Evolutionary conservation across 1,140 invertebrate genomes (phyloP), one percentile per base, ranked within the genome.

Genomic region (Trichogramma pretiosum): DNA sequence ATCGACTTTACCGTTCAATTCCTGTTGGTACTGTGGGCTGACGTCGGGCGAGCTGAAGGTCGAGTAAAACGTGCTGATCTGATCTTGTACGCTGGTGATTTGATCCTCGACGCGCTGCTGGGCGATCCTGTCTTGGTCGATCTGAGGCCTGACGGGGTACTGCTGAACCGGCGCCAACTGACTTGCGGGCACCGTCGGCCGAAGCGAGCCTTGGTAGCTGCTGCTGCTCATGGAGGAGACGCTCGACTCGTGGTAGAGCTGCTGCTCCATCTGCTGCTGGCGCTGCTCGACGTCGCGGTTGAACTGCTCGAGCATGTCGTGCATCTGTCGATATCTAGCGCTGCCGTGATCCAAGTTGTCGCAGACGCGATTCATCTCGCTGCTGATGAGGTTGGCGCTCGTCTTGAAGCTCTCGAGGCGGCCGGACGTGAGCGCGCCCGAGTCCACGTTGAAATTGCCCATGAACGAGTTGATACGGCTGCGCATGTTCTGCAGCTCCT

Each of bases 391-490:
- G 16, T 18, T 17, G 9, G 50, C 50, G 4, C 43, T 42, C 8
- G 2, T 21, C 14, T 37, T 46, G 21, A 52, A 52, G 10, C 45
- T 42, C 10, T 43, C 34, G 2, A 47, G 19, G 4, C 14, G 21
- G 40, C 4, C 32, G 9, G 7, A 24, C 43, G 0, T 43, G 8
- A 4, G n/a, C 7, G 2, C 36, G 37, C 2, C 26, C 34, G 5
- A 34, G 8, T 5, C 11, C 33, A 1, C 46, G 13, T 7, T 19
- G 26, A 34, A 33, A 52, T 9, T 11, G 34, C n/a, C 35, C 38
- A 47, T 52, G 40, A 52, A 52, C n/a, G 4, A 33, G 21, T 11
- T 26, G 4, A 52, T 52, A 19, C 39, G 32, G 8, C 22, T 42
- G 9, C 35, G 32, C 14, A 47, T 43, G 11, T 40, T 24, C 21